A percentile compares a stretch with the other conserved stretches of the same genome.
These are phyloP conservation scores for Lethenteron reissneri DNA, from an alignment of 2,113 vertebrate species.

Conservation along the genomic window DNA sequence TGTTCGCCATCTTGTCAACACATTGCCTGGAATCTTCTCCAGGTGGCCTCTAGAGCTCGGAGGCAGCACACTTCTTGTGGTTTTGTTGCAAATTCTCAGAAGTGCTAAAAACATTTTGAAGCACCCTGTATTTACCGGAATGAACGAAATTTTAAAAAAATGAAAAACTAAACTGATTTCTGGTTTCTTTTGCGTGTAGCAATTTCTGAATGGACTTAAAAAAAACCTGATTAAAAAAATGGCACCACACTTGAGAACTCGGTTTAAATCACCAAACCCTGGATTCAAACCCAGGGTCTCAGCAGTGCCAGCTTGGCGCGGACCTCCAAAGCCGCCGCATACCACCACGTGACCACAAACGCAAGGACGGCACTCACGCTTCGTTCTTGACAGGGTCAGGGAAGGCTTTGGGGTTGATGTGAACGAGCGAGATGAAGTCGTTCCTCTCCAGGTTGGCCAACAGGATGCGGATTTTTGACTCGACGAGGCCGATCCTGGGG, in stretches of 20 bases:
- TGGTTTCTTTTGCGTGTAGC: background rate
- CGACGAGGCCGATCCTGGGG: slow-evolving; percentile 69
- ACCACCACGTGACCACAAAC: no score
- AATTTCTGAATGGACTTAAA: background rate
- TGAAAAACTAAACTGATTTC: slow-evolving; percentile 12
- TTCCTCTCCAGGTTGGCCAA: slow-evolving; percentile 84
- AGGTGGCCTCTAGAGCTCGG: no score
- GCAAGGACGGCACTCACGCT: slow-evolving; percentile 11
- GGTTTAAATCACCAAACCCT: background rate
- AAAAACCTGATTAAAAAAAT: background rate
- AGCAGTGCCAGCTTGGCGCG: no score
- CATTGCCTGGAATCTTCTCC: no score
- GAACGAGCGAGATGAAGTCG: slow-evolving; percentile 75
- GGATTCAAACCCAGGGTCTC: no score
- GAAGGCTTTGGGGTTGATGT: slow-evolving; percentile 84
- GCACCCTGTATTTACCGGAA: background rate
- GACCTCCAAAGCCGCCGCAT: no score
- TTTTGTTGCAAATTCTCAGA: no score
- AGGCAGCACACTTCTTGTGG: no score
- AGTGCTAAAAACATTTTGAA: no score
- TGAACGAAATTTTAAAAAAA: background rate
- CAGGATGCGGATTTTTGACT: slow-evolving; percentile 90
- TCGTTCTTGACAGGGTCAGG: slow-evolving; percentile 45
- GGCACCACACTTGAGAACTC: slow-evolving; percentile 32
- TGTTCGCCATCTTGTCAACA: no score